Base-by-base conservation (phyloP, 2,888 invertebrate genomes). In the Miltochrista miniata region DNA sequence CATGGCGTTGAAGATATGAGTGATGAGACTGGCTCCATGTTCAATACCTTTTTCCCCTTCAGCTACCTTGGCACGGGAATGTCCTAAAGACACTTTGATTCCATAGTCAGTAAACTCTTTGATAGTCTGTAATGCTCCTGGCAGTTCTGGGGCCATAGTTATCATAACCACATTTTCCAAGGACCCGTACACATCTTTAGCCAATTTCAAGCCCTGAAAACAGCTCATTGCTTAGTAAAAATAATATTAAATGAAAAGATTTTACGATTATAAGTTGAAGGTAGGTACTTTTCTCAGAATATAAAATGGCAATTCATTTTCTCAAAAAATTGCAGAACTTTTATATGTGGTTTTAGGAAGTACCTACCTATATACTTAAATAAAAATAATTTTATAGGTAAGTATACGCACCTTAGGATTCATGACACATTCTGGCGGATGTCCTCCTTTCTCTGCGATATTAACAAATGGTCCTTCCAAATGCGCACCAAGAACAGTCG, bases 1-100 rank as follows among this genome's bases (percentile, higher is more conserved):
- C 99, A 99, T 99, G n/a, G 99, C 99, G 91, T 99, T 99, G 84
- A 99, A 99, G 24, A 99, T 93, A 93, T 99, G 99, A 2, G 99
- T 99, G 54, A 99, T 98, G 63, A 98, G 94, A 15, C 94, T 94
- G 10, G 99, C 99, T 34, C 99, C 99, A 83, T 93, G 93, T 64
- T 92, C 90, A 0, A 98, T 95, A 9, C 97, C 99, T 48, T 92
- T 92, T 88, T 98, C 98, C 1, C 97, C 98, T 64, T 96, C 93
- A 0, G 93, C 93, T 43, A 98, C 89, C 85, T 95, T 95, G 4
- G 95, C 96, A 76, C 93, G 93, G 0, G 98, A 98, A 87, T 99
- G 99, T 15, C 98, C 98, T 92, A 93, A 83, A 2, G 98, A 96
- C 29, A 98, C 97, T 64, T 94, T 95, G 48, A 96, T 94, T 48